phyloP scores from a whole-genome alignment of 2,113 vertebrate genomes.

The Ceyx margarethae region DNA sequence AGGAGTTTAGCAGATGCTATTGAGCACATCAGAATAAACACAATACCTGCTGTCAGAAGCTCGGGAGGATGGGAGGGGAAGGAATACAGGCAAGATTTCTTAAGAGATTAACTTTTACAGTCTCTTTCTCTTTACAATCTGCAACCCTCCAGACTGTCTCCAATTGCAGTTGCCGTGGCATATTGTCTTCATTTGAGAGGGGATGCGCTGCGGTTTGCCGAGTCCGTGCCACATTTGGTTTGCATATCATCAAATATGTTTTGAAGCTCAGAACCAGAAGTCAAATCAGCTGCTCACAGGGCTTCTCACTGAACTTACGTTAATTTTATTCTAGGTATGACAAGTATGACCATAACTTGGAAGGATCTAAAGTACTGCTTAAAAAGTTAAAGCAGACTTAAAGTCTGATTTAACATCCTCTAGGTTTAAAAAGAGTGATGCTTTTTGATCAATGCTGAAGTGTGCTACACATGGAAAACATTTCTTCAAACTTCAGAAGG shows the following conservation, averaged over 20 bases:
- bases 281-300: slow-evolving; percentile 26
- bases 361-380: slow-evolving; percentile 16
- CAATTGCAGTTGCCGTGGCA: neutral
- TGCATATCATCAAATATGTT: slow-evolving; percentile 20
- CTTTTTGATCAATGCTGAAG: slow-evolving; percentile 3
- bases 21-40: neutral
- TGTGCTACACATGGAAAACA: slow-evolving; percentile 13
- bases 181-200: neutral
- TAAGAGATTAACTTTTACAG: neutral
- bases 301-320: slow-evolving; percentile 5
- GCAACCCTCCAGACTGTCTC: neutral
- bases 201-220: neutral
- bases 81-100: neutral
- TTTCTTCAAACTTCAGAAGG: slow-evolving; percentile 20
- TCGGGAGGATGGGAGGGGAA: neutral
- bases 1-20: neutral
- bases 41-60: neutral
- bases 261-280: slow-evolving; percentile 42
- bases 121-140: neutral
- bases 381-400: slow-evolving; percentile 1
- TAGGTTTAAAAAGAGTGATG: neutral
- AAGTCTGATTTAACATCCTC: neutral
- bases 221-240: slow-evolving; percentile 12
- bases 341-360: neutral
- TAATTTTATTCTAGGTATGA: slow-evolving; percentile 13